Conservation (phyloP, 1,140 invertebrate species). For the Mactra quadrangularis region DNA sequence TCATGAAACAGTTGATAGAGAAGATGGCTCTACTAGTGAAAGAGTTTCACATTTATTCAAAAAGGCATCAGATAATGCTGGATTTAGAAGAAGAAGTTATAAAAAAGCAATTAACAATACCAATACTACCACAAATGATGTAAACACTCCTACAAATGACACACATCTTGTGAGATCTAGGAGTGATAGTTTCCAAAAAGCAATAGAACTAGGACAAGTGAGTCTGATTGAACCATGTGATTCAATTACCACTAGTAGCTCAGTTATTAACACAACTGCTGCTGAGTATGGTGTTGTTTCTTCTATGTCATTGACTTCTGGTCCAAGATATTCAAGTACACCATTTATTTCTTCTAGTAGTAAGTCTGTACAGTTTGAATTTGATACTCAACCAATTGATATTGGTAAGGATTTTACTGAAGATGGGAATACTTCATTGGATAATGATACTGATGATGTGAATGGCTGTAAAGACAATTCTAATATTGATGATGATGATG, state of each 20-base stretch:
- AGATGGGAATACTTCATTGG: no score
- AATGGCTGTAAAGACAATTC: no score
- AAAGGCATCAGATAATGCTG: no score
- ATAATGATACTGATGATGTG: no score
- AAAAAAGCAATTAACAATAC: constrained; percentile 37
- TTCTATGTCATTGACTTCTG: neutral
- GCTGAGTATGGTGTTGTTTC: constrained; percentile 27
- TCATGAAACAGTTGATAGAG: no score
- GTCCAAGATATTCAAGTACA: constrained; percentile 49
- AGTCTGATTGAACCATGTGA: neutral
- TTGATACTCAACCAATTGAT: neutral
- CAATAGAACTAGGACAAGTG: constrained; percentile 37
- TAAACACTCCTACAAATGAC: neutral
- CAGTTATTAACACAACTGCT: neutral
- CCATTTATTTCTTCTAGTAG: constrained; percentile 9
- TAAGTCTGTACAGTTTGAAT: neutral
- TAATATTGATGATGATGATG: no score
- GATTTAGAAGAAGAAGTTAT: constrained; percentile 21
- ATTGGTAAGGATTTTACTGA: neutral
- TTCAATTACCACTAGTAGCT: neutral
- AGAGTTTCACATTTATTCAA: no score
- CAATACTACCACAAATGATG: neutral
- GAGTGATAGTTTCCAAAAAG: constrained; percentile 46
- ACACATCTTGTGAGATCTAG: neutral
- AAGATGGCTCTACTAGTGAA: no score